Conservation (phyloP, 2,113 vertebrate species). For the Mobula birostris region DNA sequence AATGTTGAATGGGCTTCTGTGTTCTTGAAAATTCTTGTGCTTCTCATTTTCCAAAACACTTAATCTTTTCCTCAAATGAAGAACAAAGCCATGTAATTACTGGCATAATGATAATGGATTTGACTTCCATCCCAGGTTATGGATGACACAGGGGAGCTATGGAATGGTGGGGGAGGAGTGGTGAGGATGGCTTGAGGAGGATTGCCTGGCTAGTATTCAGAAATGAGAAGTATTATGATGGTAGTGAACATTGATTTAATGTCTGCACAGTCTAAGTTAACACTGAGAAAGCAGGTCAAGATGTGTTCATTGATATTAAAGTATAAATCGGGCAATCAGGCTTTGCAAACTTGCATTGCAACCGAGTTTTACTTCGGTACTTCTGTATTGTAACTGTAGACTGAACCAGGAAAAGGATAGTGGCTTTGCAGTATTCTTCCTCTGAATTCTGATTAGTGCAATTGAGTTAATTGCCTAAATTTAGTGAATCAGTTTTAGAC, state of each 20-base stretch:
- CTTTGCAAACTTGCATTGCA: neutral
- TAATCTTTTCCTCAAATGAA: too few species aligned
- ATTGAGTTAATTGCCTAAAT: too few species aligned
- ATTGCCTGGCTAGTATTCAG: neutral
- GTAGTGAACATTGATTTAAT: neutral
- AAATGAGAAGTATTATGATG: neutral
- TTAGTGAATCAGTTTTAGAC: neutral
- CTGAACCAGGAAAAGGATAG: neutral
- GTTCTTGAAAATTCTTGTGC: neutral
- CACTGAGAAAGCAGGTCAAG: neutral
- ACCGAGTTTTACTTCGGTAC: neutral
- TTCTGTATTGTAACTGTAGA: neutral
- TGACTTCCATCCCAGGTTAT: neutral
- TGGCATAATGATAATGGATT: neutral
- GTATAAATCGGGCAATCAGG: neutral
- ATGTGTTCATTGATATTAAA: neutral
- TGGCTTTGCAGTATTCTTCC: neutral
- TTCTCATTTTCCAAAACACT: conserved; percentile 2
- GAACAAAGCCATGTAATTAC: neutral
- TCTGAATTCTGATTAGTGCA: neutral
- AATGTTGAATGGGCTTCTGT: neutral
- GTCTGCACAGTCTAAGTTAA: neutral
- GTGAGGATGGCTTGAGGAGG: neutral
- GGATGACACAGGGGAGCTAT: too few species aligned
- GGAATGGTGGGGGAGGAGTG: neutral